Evolutionary conservation across 2,113 vertebrate species (phyloP).

Genomic region (Halichoeres trimaculatus): DNA sequence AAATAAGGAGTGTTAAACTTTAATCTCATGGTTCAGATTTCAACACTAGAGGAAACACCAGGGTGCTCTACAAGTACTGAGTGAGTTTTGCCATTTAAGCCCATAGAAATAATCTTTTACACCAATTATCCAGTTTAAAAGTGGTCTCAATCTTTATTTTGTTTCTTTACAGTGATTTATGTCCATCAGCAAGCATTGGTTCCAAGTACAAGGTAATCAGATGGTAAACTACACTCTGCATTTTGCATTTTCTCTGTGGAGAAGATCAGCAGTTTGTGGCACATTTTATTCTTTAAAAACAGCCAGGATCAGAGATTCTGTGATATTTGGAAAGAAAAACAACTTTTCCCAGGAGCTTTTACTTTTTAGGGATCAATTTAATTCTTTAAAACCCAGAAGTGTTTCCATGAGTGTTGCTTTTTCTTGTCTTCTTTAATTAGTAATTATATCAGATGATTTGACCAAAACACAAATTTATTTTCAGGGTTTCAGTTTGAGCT

Average conservation of each 20-base stretch:
- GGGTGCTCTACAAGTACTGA: conserved; percentile 13
- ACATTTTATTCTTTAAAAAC: too few species aligned
- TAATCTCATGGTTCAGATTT: conserved; percentile 46
- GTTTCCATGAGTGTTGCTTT: too few species aligned
- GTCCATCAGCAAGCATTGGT: conserved; percentile 12
- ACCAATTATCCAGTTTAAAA: accelerated
- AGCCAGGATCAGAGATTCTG: too few species aligned
- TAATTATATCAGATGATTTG: background rate
- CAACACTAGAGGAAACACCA: background rate
- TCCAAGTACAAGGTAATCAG: conserved; percentile 57
- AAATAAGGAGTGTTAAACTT: background rate
- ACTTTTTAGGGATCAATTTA: too few species aligned
- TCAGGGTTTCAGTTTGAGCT: conserved; percentile 40
- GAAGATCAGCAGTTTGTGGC: too few species aligned
- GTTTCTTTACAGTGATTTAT: conserved; percentile 38
- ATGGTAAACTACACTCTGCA: too few species aligned
- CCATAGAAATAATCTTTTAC: background rate
- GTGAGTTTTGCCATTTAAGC: conserved; percentile 46
- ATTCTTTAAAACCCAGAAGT: too few species aligned
- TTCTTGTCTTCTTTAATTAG: too few species aligned
- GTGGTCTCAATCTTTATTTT: conserved; percentile 7
- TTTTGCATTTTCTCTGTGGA: too few species aligned
- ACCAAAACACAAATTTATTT: conserved; percentile 33
- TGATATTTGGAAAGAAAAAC: too few species aligned
- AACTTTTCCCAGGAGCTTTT: too few species aligned